Conservation (phyloP, 2,113 vertebrate species). For the Arizona elegans region DNA sequence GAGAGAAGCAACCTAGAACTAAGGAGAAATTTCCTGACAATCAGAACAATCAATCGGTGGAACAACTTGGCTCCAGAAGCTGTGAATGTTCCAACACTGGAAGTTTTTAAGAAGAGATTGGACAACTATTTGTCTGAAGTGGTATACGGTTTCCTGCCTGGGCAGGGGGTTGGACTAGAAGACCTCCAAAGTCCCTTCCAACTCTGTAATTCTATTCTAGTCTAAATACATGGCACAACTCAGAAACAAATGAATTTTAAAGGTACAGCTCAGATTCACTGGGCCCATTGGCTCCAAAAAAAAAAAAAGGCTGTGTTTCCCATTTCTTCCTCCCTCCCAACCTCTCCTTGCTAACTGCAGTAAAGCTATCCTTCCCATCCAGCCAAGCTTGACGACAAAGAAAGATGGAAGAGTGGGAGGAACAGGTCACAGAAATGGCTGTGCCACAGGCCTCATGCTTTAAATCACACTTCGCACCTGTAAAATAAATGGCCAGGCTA, state of each 20-base stretch:
- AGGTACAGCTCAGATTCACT: background rate
- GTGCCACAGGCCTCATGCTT: conserved; percentile 22
- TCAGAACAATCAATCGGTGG: too few species aligned
- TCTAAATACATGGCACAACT: background rate
- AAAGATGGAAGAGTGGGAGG: background rate
- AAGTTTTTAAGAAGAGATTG: too few species aligned
- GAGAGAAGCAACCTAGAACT: too few species aligned
- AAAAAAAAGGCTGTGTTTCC: background rate
- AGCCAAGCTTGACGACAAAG: background rate
- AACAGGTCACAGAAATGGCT: background rate
- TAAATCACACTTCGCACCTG: background rate
- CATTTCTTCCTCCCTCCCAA: background rate
- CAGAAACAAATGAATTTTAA: background rate
- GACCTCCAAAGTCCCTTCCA: too few species aligned
- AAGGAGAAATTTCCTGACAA: too few species aligned
- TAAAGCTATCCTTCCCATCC: background rate
- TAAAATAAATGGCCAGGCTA: background rate
- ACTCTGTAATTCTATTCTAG: too few species aligned
- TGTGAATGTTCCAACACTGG: too few species aligned
- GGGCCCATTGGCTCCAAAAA: background rate
- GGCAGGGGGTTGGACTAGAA: too few species aligned
- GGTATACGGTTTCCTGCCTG: too few species aligned
- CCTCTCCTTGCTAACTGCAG: background rate
- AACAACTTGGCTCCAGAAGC: too few species aligned
- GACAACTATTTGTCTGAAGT: too few species aligned